Conservation (phyloP, 2,797 vertebrate genomes). For the Squalus acanthias region DNA sequence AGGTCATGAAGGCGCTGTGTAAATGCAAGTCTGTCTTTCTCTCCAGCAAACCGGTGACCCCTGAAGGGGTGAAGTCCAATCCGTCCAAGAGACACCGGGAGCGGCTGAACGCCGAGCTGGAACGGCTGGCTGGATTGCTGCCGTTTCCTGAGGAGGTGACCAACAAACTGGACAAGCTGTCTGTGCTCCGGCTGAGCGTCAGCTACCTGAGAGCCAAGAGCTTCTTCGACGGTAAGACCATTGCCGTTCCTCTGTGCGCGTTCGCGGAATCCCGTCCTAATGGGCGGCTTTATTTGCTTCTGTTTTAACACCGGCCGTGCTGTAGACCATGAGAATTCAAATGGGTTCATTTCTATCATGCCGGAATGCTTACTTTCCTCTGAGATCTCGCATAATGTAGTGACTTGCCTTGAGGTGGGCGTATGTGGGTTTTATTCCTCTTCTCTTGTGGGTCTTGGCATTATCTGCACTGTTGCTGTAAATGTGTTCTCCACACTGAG, state of each 20-base stretch:
- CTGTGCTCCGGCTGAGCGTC: conserved; percentile 26
- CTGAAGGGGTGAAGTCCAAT: conserved; percentile 6
- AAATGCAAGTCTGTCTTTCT: not conserved
- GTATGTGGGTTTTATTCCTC: not conserved
- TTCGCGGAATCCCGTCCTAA: not conserved
- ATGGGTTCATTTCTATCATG: not conserved
- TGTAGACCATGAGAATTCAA: not conserved
- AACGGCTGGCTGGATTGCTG: conserved; percentile 24
- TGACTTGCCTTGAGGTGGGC: not conserved
- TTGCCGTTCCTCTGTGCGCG: not conserved
- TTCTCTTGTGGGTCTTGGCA: not conserved
- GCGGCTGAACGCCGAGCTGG: conserved; percentile 18
- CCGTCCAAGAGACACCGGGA: conserved; percentile 28
- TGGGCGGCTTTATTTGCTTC: not conserved
- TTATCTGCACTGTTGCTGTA: not conserved
- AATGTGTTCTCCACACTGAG: not conserved
- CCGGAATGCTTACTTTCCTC: not conserved
- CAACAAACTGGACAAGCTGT: conserved; percentile 33
- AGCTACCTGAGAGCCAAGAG: conserved; percentile 24
- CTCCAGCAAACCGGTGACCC: not conserved
- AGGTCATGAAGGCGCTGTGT: not conserved
- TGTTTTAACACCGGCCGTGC: not conserved
- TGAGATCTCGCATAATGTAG: not conserved
- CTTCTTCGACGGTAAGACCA: not conserved
- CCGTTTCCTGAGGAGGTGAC: conserved; percentile 24